Base-by-base conservation (phyloP, 2,888 invertebrate species). In the Eristalis pertinax region DNA sequence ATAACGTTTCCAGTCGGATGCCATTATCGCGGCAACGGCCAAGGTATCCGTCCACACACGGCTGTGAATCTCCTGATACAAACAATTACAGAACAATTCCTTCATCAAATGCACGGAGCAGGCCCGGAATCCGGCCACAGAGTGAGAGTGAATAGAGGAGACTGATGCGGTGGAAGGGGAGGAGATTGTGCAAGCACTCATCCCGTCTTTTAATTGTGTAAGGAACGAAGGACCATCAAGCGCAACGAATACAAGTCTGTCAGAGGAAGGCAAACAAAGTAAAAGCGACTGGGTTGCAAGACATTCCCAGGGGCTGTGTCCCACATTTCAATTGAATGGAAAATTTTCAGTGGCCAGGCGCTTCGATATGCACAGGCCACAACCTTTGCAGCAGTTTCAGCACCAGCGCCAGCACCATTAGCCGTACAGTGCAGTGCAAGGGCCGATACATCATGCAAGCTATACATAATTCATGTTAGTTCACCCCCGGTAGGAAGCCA, bases 401-500 rank as follows among this genome's bases (percentile, higher is more conserved):
- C 29, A 65, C 24, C 41, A 50, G 35, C 4, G 0, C 19, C 58
- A 67, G 35, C 70, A 50, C 15, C 56, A 11, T 24, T 38, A 75
- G 22, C 50, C 70, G 50, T 22, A 35, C 63, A 64, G 64, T 56
- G 2, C 29, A 38, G 70, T 62, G 38, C 75, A 84, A 76, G 63
- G 60, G 77, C 74, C 74, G 74, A 86, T 78, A 70, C 86, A 78
- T 82, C 82, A 82, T 85, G 78, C 74, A 82, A 43, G 50, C 43
- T 72, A 86, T 86, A 78, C 82, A 86, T 82, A 72, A 86, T 86
- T 86, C 86, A 86, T 86, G 67, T 74, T 60, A 60, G 67, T 65
- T 86, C 78, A 63, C 26, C 74, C 70, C 75, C 60, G 77, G 43
- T 19, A 78, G 50, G 72, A 81, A 69, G 74, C 78, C 74, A 82